Base-by-base conservation (phyloP, 1,140 invertebrate genomes). In the Zelostemma sp. region DNA sequence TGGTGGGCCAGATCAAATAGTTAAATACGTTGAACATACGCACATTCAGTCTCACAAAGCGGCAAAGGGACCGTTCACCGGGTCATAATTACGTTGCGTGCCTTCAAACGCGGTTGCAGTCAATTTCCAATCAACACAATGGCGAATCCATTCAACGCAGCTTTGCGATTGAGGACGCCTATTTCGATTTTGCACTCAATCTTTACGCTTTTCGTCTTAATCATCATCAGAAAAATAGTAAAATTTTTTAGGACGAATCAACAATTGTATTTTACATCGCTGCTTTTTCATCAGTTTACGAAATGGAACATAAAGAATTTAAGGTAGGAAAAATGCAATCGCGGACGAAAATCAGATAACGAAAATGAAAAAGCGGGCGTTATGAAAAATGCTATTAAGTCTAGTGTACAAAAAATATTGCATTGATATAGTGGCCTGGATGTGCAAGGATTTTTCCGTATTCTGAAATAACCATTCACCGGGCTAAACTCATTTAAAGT, bases 1-100 rank as follows among this genome's bases (percentile, higher is more conserved):
- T 78, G 74, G 76, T 63, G 69, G 73, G 74, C 56, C 76, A 74
- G 72, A 79, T 82, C 77, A 80, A 82, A 82, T 76, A 81, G 71
- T 56, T 56, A 68, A 75, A 78, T 81, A 80, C 80, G 58, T 76
- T 78, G 76, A 25, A 54, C 62, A 69, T 40, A 71, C 70, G 57
- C 61, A 68, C 47, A 54, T 70, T 45, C 49, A 65, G 45, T 50
- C 51, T 58, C 58, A 71, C 68, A 71, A 71, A 71, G 68, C 46
- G 59, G 61, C 68, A 63, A 35, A 57, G 51, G 51, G 64, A 61
- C 67, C 61, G 67, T 54, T 53, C 45, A 46, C 46, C 48, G 45
- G 49, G 60, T 78, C 70, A 77, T 78, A 80, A 78, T 78, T 78
- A 75, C 64, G 61, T 60, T 57, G 51, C 54, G 60, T 56, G 59